A percentile compares a stretch with the other conserved stretches of the same genome.
Conservation (phyloP, 1,140 invertebrate genomes). For the Diachasma alloeum region DNA sequence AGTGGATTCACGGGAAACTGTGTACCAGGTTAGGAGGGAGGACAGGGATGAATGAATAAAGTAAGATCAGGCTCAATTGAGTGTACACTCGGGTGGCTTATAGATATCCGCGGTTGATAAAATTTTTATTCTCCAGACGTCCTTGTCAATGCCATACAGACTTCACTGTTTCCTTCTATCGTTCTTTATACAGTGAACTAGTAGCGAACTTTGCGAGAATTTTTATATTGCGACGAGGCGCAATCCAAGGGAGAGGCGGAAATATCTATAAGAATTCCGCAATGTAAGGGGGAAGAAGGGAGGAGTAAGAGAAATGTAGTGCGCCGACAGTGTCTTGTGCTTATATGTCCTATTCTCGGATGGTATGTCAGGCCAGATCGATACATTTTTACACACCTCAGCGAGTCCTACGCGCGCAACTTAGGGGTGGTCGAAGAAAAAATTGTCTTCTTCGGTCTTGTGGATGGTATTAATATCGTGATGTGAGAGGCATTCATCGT, state of each 20-base stretch:
- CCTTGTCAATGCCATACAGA: neutral
- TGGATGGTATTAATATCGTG: neutral
- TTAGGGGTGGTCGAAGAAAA: constrained; percentile 19
- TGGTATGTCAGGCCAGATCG: constrained; percentile 59
- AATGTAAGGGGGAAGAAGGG: constrained; percentile 1
- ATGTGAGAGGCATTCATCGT: no score
- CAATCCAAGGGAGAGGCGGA: neutral
- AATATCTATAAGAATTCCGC: constrained; percentile 15
- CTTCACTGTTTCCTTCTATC: neutral
- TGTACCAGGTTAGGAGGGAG: neutral
- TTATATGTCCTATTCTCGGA: constrained; percentile 51
- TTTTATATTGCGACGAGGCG: constrained; percentile 28
- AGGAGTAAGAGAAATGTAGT: constrained; percentile 42
- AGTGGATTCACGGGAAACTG: neutral
- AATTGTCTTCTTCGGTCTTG: neutral
- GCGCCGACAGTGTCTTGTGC: constrained; percentile 54
- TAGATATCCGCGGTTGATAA: neutral
- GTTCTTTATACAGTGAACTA: neutral
- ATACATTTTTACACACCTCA: constrained; percentile 61
- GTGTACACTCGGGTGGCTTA: constrained; percentile 5
- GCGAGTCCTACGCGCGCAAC: constrained; percentile 50
- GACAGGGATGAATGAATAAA: neutral
- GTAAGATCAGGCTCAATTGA: constrained; percentile 2
- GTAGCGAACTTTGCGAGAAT: constrained; percentile 27
- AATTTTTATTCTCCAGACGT: constrained; percentile 1